Evolutionary conservation across 2,797 vertebrate genomes (phyloP), one percentile per base, ranked within the genome.

Genomic region (Danionella dracula): DNA sequence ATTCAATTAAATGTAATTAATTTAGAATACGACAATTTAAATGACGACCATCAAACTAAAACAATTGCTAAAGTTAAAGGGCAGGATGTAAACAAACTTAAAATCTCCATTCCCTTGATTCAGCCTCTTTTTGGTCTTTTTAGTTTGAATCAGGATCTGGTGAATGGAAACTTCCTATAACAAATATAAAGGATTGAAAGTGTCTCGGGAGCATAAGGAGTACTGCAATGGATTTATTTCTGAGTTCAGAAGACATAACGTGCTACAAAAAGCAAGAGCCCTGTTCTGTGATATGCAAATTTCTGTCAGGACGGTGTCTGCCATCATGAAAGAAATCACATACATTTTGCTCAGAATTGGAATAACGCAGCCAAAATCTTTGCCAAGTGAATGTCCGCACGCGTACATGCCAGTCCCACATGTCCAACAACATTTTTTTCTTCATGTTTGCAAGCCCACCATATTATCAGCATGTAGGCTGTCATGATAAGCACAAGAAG

Each of bases 191-290:
- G n/a, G n/a, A n/a, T n/a, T n/a, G n/a, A n/a, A n/a, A n/a, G n/a
- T n/a, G n/a, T 95, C 93, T 67, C 85, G 78, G 76, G 93, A 97
- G 21, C 91, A 63, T 63, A 95, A 82, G 11, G 91, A 92, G 0
- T 98, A 98, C 29, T n/a, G n/a, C n/a, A n/a, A 87, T 42, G 94
- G 96, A 76, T 98, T 95, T 58, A 93, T 80, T 56, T 91, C 85
- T 32, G 93, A 95, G 78, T 98, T 94, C 67, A 94, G 77, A 34
- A 98, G 87, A 73, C 94, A 98, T 45, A 98, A 90, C 41, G 90
- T 92, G 82, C 92, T 90, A 78, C 90, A 95, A 78, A 96, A 97
- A 69, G 94, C 93, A 0, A 98, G 98, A 31, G 78, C 87, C 61
- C 84, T 85, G 83, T 87, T 90, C 37, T 90, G 82, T n/a, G 0